Percentiles rank a stretch among this genome's conserved stretches.
Conservation (phyloP, 2,888 invertebrate genomes). For the Microdon myrmicae region DNA sequence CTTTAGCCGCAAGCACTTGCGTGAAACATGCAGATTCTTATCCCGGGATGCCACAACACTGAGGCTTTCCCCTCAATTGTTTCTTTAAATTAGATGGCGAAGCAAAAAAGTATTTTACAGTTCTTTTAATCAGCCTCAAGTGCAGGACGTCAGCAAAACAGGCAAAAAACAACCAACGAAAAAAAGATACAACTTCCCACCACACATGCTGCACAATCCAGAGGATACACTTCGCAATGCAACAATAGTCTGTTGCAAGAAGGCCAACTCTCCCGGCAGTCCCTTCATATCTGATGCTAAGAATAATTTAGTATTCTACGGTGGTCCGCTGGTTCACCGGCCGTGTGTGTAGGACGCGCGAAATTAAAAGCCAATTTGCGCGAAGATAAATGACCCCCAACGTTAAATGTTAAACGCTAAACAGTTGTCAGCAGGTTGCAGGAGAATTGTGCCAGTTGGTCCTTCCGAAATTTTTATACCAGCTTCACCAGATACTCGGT, state of each 20-base stretch:
- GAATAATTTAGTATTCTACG: slow-evolving; percentile 48
- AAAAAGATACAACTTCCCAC: slow-evolving; percentile 51
- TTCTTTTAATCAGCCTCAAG: slow-evolving; percentile 40
- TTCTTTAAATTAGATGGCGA: slow-evolving; percentile 41
- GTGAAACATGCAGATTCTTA: slow-evolving; percentile 42
- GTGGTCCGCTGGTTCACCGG: slow-evolving; percentile 3
- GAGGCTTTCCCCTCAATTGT: too few species aligned
- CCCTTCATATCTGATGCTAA: slow-evolving; percentile 47
- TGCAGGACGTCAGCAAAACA: slow-evolving; percentile 37
- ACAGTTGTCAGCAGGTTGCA: slow-evolving; percentile 52
- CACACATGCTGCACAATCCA: slow-evolving; percentile 25
- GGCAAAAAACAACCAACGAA: too few species aligned
- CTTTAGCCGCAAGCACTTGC: slow-evolving; percentile 33
- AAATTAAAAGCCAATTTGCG: slow-evolving; percentile 52
- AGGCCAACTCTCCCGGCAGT: too few species aligned
- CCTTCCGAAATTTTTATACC: slow-evolving; percentile 6
- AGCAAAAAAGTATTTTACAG: too few species aligned
- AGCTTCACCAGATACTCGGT: too few species aligned
- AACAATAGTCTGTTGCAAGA: slow-evolving; percentile 41
- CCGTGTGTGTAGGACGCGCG: slow-evolving; percentile 42
- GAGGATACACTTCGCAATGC: slow-evolving; percentile 33
- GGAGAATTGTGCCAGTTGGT: slow-evolving; percentile 34
- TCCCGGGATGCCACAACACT: too few species aligned
- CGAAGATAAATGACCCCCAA: slow-evolving; percentile 50
- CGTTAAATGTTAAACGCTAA: slow-evolving; percentile 49